Evolutionary conservation across 2,888 invertebrate species (phyloP), one percentile per base, ranked within the genome.

Genomic region (Caenorhabditis parvicauda): DNA sequence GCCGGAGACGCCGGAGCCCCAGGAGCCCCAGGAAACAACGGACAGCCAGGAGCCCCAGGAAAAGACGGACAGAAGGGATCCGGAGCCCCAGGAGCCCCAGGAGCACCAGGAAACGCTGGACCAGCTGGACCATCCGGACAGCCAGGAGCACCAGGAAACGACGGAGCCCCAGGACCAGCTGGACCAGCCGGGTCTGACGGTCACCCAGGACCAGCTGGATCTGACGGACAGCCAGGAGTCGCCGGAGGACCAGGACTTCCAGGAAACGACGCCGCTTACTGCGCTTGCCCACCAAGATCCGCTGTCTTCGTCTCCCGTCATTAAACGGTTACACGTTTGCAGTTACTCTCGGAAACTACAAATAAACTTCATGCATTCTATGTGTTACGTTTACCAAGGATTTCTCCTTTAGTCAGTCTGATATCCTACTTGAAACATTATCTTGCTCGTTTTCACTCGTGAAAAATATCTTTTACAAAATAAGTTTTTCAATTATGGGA

Each of bases 31-130:
- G 74, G 74, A 58, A 48, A 59, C 38, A 63, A 65, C 46, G 68
- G 74, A 53, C 59, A 67, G 53, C 61, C 56, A 43, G 72, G 72
- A 54, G 58, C 60, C 24, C 63, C 68, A 54, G 77, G 75, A 59
- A 35, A 60, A 35, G 56, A 54, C 55, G 70, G 76, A 59, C 59
- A 62, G 35, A 57, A 63, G 42, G 54, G 54, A 54, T 54, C 50
- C 46, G 57, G 64, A 59, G 54, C 59, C 29, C 57, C 64, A 50
- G 64, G 64, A 64, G 55, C 49, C 43, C 64, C 64, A 57, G 64
- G 67, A 54, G 59, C 59, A 38, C 65, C 70, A 44, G 75, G 75
- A 66, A 58, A 58, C 58, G 54, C 62, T 48, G 62, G 62, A 62
- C 62, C 62, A 62, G 57, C 62, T 43, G 68, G 68, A 65, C 51